These are phyloP conservation scores for Drosophila erecta DNA, from an alignment of 1,140 invertebrate genomes.

Conservation along the genomic window DNA sequence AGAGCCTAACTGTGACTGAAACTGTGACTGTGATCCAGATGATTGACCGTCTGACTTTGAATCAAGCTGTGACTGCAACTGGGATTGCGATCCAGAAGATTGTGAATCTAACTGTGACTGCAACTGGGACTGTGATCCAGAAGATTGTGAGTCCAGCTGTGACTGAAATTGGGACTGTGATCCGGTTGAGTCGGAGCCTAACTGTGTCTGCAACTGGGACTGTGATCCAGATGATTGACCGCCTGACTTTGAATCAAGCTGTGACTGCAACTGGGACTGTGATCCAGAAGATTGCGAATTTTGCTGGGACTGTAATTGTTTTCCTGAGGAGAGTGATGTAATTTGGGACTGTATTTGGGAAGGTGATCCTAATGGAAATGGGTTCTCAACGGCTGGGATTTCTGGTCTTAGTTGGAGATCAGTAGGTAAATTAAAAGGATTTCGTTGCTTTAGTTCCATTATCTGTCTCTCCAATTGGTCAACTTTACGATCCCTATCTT, in stretches of 20 bases:
- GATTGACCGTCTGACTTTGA: no score
- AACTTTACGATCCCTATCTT: neutral
- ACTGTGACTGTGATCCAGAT: neutral
- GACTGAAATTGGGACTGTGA: neutral
- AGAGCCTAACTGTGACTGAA: neutral
- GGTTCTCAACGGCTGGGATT: no score
- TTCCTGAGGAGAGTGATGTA: no score
- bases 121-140: neutral
- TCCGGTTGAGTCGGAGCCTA: no score
- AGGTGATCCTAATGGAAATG: neutral
- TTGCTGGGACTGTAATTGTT: neutral
- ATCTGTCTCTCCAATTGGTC: neutral
- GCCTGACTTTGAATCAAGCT: no score
- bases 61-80: no score
- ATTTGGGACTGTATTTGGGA: no score
- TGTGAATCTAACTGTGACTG: neutral
- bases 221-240: neutral
- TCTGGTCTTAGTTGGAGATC: no score
- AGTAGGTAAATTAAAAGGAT: neutral
- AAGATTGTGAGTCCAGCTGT: neutral
- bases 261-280: neutral
- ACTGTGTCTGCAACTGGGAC: neutral
- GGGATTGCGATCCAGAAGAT: neutral
- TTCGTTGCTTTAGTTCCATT: neutral
- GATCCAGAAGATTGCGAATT: neutral